These are phyloP conservation scores for Lepidurus apus DNA, from an alignment of 1,140 invertebrate genomes.

Conservation along the genomic window DNA sequence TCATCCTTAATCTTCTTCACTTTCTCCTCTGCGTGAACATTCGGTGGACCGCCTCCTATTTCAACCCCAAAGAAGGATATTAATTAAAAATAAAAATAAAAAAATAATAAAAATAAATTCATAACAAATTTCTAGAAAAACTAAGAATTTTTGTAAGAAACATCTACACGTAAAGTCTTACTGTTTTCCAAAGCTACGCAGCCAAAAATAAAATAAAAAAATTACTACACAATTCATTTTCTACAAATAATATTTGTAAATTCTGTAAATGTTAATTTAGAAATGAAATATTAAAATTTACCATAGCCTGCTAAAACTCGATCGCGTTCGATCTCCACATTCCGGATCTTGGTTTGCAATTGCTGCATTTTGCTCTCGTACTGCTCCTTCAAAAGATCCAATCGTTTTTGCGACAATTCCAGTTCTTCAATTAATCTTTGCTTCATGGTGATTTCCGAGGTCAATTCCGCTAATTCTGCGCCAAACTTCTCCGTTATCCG, in stretches of 20 bases:
- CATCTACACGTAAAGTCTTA: neutral
- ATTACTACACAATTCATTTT: no score
- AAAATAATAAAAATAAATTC: slow-evolving; percentile 35
- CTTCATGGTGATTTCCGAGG: slow-evolving; percentile 85
- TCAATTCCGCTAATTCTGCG: slow-evolving; percentile 64
- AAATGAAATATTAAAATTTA: no score
- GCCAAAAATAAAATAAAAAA: neutral
- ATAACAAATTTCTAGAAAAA: neutral
- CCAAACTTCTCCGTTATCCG: slow-evolving; percentile 40
- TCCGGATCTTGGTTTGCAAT: slow-evolving; percentile 77
- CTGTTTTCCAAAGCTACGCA: neutral
- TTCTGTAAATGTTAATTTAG: no score
- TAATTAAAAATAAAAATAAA: slow-evolving; percentile 58
- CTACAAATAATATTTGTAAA: no score
- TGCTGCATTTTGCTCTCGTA: slow-evolving; percentile 92
- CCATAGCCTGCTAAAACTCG: slow-evolving; percentile 63
- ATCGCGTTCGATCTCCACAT: slow-evolving; percentile 88
- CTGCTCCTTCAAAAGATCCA: slow-evolving; percentile 76
- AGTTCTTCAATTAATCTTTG: slow-evolving; percentile 89
- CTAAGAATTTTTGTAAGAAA: neutral
- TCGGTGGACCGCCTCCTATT: slow-evolving; percentile 11
- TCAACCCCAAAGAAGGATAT: slow-evolving; percentile 39
- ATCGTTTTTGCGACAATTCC: slow-evolving; percentile 74
- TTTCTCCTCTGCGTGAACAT: slow-evolving; percentile 53
- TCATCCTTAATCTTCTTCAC: slow-evolving; percentile 81